These are phyloP conservation scores for Pica pica DNA, from an alignment of 2,113 vertebrate genomes.

Conservation along the genomic window DNA sequence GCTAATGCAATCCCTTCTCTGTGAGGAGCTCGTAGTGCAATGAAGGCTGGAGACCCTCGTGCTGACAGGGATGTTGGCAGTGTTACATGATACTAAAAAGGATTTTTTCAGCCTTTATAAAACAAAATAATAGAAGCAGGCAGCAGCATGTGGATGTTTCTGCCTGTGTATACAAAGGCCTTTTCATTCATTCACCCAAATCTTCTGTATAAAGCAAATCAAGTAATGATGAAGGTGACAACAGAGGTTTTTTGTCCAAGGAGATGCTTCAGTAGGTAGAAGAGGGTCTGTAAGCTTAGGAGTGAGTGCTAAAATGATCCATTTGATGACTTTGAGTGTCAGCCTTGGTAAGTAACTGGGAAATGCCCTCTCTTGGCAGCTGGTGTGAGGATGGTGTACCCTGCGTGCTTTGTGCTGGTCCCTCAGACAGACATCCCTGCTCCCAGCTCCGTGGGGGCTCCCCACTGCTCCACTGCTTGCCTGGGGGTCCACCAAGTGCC, in stretches of 20 bases:
- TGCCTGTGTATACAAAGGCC: background rate
- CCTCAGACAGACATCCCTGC: conserved; percentile 94
- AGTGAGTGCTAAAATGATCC: background rate
- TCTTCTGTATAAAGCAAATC: background rate
- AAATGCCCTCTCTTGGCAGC: conserved; percentile 58
- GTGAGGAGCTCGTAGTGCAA: background rate
- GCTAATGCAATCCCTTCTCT: background rate
- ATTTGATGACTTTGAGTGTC: background rate
- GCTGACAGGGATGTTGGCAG: background rate
- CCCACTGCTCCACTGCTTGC: conserved; percentile 87
- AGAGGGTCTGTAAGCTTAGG: background rate
- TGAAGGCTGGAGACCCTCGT: background rate
- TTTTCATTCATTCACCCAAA: background rate
- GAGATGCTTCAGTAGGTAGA: background rate
- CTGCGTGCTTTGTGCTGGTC: conserved; percentile 92
- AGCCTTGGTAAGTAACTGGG: background rate
- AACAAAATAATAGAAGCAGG: background rate
- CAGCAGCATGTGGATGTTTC: background rate
- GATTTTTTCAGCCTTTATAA: background rate
- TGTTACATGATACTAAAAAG: background rate
- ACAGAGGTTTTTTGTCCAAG: background rate
- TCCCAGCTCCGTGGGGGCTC: conserved; percentile 82
- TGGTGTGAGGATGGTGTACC: conserved; percentile 97
- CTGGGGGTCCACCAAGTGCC: conserved; percentile 94
- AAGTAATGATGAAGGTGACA: background rate